phyloP scores from a whole-genome alignment of 2,888 invertebrate species.

The Pyralis farinalis region DNA sequence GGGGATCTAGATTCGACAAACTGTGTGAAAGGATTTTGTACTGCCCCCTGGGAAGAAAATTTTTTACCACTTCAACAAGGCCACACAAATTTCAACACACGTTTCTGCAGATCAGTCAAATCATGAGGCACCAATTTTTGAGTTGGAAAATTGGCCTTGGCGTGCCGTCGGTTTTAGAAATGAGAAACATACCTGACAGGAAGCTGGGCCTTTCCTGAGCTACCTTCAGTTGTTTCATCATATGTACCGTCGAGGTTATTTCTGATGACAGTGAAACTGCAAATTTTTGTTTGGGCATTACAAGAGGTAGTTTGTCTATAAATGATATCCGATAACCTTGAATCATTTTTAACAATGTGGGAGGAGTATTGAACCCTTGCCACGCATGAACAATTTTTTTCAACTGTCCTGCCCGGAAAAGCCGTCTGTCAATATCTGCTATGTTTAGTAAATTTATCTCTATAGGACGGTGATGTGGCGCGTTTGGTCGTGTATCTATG shows the following conservation, averaged over 20 bases:
- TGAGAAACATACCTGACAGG: not conserved
- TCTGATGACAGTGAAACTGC: not conserved
- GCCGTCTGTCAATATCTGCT: not conserved
- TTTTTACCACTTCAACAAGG: no score
- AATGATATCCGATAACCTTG: conserved; percentile 1
- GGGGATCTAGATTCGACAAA: no score
- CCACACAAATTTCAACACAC: no score
- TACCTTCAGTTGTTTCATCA: not conserved
- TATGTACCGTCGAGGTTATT: not conserved
- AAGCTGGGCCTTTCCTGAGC: not conserved
- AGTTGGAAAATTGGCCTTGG: not conserved
- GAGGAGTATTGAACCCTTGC: not conserved
- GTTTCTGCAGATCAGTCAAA: no score
- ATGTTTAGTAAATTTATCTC: not conserved
- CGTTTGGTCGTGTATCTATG: not conserved
- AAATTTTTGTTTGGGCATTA: not conserved
- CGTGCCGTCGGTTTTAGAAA: not conserved
- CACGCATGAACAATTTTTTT: not conserved
- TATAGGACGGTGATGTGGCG: not conserved
- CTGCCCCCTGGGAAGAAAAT: no score
- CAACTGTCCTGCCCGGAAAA: not conserved
- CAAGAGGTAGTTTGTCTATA: not conserved
- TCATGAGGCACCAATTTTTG: no score
- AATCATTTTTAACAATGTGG: not conserved
- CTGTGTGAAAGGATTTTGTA: no score